phyloP scores from a whole-genome alignment of 2,113 vertebrate species.

The Lates calcarifer region DNA sequence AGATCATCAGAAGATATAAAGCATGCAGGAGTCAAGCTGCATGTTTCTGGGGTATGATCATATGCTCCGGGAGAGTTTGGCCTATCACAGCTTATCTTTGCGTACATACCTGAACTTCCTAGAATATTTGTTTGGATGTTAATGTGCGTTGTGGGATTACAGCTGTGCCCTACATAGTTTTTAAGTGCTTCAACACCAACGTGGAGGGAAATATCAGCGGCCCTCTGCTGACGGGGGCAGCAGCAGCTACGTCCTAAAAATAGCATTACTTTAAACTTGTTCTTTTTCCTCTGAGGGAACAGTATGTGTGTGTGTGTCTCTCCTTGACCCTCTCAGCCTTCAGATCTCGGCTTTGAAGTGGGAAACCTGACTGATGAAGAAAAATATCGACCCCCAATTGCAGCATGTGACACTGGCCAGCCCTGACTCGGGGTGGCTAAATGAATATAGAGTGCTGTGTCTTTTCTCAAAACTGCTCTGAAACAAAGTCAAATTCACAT shows the following conservation, averaged over 20 bases:
- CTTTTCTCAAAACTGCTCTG: not conserved
- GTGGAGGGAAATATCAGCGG: slow-evolving; percentile 63
- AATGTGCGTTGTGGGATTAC: slow-evolving; percentile 45
- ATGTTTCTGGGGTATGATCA: slow-evolving; percentile 31
- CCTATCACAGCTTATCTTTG: not conserved
- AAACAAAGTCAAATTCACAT: slow-evolving; percentile 3
- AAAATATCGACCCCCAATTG: slow-evolving; percentile 43
- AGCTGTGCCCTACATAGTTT: slow-evolving; percentile 66
- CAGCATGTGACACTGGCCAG: slow-evolving; percentile 27
- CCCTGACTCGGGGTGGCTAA: not conserved
- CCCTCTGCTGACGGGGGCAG: slow-evolving; percentile 41
- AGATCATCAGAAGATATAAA: slow-evolving; percentile 27
- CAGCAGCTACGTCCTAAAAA: slow-evolving; percentile 68
- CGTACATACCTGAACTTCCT: slow-evolving; percentile 25
- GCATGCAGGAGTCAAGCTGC: slow-evolving; percentile 23
- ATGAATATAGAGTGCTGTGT: slow-evolving; percentile 1
- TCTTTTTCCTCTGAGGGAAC: slow-evolving; percentile 54
- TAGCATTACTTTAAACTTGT: slow-evolving; percentile 68
- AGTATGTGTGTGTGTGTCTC: slow-evolving; percentile 18
- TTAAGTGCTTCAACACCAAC: slow-evolving; percentile 48
- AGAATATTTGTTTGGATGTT: slow-evolving; percentile 44
- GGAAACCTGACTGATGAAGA: slow-evolving; percentile 53
- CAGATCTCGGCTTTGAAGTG: slow-evolving; percentile 71
- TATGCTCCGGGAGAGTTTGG: not conserved
- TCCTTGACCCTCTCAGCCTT: slow-evolving; percentile 69